Conservation (phyloP, 2,113 vertebrate species). For the Brachirus orientalis region DNA sequence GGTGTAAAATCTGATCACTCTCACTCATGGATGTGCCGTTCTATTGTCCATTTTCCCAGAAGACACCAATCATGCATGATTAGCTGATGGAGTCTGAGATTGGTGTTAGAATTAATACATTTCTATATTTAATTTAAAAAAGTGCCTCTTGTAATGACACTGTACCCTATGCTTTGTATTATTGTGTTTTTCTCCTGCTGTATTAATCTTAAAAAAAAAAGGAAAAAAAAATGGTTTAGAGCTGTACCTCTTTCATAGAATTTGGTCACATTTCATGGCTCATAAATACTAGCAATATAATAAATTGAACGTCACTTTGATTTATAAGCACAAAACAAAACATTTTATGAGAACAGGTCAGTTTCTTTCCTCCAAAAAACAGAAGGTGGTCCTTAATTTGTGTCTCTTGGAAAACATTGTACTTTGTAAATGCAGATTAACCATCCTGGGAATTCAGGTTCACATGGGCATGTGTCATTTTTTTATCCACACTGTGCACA, state of each 20-base stretch:
- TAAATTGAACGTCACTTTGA: conserved; percentile 46
- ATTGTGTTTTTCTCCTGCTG: conserved; percentile 23
- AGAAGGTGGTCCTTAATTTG: background rate
- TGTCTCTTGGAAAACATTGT: background rate
- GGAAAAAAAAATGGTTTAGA: no score
- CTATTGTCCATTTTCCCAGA: conserved; percentile 34
- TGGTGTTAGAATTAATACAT: conserved; percentile 45
- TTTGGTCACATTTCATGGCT: conserved; percentile 33
- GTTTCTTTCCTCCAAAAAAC: background rate
- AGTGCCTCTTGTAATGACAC: no score
- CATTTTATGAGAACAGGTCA: conserved; percentile 29
- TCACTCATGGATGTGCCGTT: conserved; percentile 44
- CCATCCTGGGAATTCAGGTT: background rate
- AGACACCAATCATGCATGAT: conserved; percentile 62
- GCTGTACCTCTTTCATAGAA: conserved; percentile 29
- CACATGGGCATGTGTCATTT: no score
- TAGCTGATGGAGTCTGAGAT: no score
- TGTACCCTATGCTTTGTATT: conserved; percentile 9
- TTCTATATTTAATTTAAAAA: conserved; percentile 55
- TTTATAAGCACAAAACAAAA: conserved; percentile 36
- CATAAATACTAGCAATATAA: conserved; percentile 25
- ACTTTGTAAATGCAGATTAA: background rate
- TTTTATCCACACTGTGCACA: no score
- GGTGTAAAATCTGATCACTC: conserved; percentile 53
- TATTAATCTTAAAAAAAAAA: background rate